Evolutionary conservation across 2,113 vertebrate species (phyloP).

Genomic region (Chelonoidis abingdonii): DNA sequence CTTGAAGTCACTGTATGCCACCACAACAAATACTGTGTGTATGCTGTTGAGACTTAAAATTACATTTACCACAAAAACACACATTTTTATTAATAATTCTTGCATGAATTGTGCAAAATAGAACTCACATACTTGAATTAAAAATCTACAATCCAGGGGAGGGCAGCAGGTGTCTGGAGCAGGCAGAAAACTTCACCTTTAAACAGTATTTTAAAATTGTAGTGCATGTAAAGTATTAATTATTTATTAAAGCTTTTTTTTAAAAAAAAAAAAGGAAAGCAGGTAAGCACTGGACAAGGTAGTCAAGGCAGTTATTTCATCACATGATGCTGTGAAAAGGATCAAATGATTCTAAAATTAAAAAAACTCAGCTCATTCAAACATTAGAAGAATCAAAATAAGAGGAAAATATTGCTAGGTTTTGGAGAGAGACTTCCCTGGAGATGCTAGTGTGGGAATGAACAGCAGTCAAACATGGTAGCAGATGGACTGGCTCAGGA

Average conservation of each 20-base stretch:
- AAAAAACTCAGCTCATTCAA: not conserved
- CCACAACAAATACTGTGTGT: not conserved
- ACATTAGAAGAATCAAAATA: not conserved
- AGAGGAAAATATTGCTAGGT: not conserved
- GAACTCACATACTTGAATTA: not conserved
- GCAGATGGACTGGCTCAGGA: not conserved
- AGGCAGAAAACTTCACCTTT: not conserved
- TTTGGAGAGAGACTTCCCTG: not conserved
- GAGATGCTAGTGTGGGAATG: not conserved
- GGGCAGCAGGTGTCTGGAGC: not conserved
- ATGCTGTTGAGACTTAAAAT: not conserved
- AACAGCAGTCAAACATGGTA: not conserved
- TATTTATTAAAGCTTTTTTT: not conserved
- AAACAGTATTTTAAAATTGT: not conserved
- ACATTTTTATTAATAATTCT: not conserved
- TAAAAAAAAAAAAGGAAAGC: not conserved
- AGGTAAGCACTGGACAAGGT: not conserved
- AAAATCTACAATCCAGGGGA: not conserved
- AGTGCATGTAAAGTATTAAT: not conserved
- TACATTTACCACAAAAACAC: not conserved
- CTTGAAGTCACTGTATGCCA: not conserved
- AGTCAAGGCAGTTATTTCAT: not conserved
- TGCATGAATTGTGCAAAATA: not conserved
- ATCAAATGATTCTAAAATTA: not conserved
- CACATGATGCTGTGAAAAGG: not conserved